A percentile compares a stretch with the other conserved stretches of the same genome.
These are phyloP conservation scores for Varanus salvator DNA, from an alignment of 2,113 vertebrate genomes.

Conservation along the genomic window DNA sequence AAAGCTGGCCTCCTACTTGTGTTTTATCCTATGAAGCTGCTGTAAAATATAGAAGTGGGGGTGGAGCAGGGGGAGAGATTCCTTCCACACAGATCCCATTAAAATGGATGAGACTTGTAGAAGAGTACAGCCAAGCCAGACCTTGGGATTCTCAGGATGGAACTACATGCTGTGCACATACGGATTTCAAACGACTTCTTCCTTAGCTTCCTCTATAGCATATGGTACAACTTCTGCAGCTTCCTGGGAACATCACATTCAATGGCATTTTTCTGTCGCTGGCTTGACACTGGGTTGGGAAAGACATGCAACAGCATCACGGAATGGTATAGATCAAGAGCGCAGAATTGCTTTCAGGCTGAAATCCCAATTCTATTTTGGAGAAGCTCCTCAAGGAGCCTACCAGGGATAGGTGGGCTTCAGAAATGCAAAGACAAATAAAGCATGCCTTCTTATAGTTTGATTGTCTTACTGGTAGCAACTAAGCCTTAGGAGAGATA, in stretches of 20 bases:
- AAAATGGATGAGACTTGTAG: background rate
- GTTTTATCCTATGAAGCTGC: background rate
- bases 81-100: background rate
- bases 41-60: background rate
- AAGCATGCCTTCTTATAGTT: too few species aligned
- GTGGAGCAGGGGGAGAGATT: too few species aligned
- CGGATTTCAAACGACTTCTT: background rate
- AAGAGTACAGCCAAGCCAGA: too few species aligned
- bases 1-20: slow-evolving; percentile 31
- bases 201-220: background rate
- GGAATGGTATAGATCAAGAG: too few species aligned
- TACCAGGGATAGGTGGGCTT: too few species aligned
- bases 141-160: background rate
- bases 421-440: too few species aligned
- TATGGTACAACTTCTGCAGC: background rate
- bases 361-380: too few species aligned
- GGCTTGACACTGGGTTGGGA: background rate
- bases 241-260: background rate
- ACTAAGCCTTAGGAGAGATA: too few species aligned
- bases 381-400: too few species aligned
- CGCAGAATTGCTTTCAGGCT: too few species aligned
- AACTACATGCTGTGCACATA: background rate
- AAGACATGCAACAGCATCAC: background rate
- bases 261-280: background rate
- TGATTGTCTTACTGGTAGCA: too few species aligned